phyloP scores from a whole-genome alignment of 2,888 invertebrate species.

The Malthinus flaveolus region DNA sequence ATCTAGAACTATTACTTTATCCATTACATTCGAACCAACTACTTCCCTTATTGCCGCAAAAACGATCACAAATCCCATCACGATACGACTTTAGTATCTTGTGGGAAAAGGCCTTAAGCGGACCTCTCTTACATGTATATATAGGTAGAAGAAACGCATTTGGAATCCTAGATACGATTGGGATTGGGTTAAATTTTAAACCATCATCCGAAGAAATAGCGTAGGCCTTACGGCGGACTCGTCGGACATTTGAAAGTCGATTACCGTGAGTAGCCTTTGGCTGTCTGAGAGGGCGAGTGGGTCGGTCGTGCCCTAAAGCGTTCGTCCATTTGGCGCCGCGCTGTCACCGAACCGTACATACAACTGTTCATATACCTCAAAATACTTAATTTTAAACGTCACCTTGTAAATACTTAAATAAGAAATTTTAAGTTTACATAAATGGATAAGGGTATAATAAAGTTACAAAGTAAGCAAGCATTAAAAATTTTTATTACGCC shows the following conservation, averaged over 20 bases:
- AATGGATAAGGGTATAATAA: too few species aligned
- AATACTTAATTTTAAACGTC: too few species aligned
- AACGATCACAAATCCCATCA: constrained; percentile 6
- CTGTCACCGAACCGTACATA: constrained; percentile 26
- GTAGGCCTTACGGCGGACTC: constrained; percentile 31
- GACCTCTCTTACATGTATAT: neutral
- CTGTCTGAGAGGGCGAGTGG: constrained; percentile 44
- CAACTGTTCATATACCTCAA: too few species aligned
- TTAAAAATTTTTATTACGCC: too few species aligned
- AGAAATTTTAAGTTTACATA: too few species aligned
- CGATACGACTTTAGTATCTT: constrained; percentile 4
- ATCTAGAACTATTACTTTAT: constrained; percentile 6
- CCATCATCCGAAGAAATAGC: constrained; percentile 24
- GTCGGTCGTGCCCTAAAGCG: constrained; percentile 44
- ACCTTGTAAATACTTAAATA: too few species aligned
- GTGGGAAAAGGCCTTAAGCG: constrained; percentile 16
- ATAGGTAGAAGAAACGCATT: constrained; percentile 5
- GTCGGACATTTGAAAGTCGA: constrained; percentile 46
- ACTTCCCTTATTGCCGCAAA: constrained; percentile 13
- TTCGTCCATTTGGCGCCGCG: constrained; percentile 46
- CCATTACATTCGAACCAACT: constrained; percentile 1
- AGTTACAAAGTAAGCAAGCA: too few species aligned
- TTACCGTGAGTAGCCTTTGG: constrained; percentile 40
- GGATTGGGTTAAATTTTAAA: constrained; percentile 15
- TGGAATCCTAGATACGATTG: constrained; percentile 16